Conservation (phyloP, 37 sponge, comb jelly and placozoan species). For the Hexactinellida sp. region DNA sequence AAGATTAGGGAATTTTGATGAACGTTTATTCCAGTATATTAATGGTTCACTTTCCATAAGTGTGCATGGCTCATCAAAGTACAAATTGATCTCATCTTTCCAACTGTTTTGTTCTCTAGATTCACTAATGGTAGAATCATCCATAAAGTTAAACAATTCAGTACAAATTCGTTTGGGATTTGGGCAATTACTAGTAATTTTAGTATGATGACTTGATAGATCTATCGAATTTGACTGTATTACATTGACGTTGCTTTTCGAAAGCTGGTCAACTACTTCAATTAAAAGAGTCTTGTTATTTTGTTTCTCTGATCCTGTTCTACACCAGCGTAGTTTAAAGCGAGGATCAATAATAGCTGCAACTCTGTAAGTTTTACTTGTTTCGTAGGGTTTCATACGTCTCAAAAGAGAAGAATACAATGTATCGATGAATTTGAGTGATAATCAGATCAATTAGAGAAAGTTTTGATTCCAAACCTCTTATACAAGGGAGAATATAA, state of each 20-base stretch:
- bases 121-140: background rate
- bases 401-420: background rate
- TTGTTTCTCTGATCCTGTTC: no score
- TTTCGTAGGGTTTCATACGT: background rate
- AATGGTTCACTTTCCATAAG: background rate
- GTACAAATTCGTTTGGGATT: background rate
- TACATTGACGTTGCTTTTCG: background rate
- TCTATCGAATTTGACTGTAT: background rate
- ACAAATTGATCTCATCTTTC: background rate
- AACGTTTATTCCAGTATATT: background rate
- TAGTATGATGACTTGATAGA: no score
- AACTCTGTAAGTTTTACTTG: background rate
- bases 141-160: background rate
- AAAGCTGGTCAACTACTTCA: no score
- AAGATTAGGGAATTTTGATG: background rate
- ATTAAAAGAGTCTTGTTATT: no score
- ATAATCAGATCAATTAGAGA: background rate
- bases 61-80: background rate
- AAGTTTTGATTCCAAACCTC: background rate
- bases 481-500: background rate
- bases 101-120: background rate
- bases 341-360: background rate
- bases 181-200: no score
- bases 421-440: background rate
- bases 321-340: background rate